A percentile compares a stretch with the other conserved stretches of the same genome.
These are phyloP conservation scores for Apamea monoglypha DNA, from an alignment of 2,888 invertebrate genomes.

Conservation along the genomic window DNA sequence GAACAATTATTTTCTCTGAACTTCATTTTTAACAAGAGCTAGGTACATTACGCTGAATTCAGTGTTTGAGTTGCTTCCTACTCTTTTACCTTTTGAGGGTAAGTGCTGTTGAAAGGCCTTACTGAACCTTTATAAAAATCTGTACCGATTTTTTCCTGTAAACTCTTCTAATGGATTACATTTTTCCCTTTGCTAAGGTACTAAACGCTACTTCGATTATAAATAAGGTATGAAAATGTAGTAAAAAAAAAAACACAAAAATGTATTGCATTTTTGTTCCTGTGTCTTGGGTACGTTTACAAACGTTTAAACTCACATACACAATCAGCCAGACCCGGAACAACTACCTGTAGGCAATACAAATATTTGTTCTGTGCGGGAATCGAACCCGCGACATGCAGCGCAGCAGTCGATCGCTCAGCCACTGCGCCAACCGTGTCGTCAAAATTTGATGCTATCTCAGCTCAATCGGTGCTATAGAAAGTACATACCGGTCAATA, in stretches of 20 bases:
- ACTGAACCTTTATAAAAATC: neutral
- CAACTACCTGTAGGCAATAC: too few species aligned
- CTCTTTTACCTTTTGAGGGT: neutral
- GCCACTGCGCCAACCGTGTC: too few species aligned
- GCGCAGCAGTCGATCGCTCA: too few species aligned
- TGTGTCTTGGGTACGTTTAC: too few species aligned
- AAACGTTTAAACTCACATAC: too few species aligned
- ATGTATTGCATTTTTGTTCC: too few species aligned
- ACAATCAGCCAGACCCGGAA: too few species aligned
- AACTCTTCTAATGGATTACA: neutral
- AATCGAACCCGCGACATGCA: too few species aligned
- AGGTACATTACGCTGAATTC: neutral
- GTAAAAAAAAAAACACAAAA: neutral
- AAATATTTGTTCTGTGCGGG: too few species aligned
- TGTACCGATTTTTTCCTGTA: neutral
- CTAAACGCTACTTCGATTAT: neutral
- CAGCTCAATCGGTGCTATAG: neutral
- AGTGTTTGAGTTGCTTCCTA: neutral
- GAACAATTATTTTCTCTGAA: slow-evolving; percentile 44
- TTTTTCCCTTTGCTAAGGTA: neutral
- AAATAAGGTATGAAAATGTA: too few species aligned
- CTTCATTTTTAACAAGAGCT: slow-evolving; percentile 9
- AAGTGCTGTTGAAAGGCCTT: neutral
- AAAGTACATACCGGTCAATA: neutral
- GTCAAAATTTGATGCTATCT: neutral